Evolutionary conservation across 2,797 vertebrate genomes (phyloP).

Genomic region (Semotilus atromaculatus): DNA sequence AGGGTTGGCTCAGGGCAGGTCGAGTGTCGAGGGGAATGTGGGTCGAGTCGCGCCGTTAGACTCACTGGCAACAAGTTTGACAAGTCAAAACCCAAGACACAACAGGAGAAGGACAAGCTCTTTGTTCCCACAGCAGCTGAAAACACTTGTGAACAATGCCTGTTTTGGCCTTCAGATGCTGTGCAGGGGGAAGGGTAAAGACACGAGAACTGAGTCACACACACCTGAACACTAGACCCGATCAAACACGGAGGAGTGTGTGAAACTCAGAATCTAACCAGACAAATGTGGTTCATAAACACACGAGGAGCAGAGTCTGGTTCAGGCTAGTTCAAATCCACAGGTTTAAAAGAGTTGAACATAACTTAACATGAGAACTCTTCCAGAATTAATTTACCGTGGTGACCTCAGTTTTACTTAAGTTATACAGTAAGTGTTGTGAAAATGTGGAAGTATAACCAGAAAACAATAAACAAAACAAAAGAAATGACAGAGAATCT

Average conservation of each 20-base stretch:
- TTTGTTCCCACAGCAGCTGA: slow-evolving; percentile 60
- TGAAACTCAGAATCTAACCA: background rate
- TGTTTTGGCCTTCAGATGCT: background rate
- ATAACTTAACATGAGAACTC: background rate
- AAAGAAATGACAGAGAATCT: background rate
- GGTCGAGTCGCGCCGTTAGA: slow-evolving; percentile 49
- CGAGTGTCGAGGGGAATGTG: slow-evolving; percentile 48
- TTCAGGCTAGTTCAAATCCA: background rate
- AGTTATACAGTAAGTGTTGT: background rate
- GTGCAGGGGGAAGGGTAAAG: too few relatives aligned
- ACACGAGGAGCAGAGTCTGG: too few relatives aligned
- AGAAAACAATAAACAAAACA: background rate
- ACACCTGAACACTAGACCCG: background rate
- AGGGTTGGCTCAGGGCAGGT: slow-evolving; percentile 29
- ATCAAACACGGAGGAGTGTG: background rate
- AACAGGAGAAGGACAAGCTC: slow-evolving; percentile 50
- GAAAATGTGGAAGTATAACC: background rate
- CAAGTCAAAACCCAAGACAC: slow-evolving; percentile 47
- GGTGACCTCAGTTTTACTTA: background rate
- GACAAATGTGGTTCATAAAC: too few relatives aligned
- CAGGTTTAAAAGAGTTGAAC: background rate
- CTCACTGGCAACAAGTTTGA: slow-evolving; percentile 58
- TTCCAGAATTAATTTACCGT: background rate
- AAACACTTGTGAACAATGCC: slow-evolving; percentile 45
- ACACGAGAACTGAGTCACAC: background rate